phyloP scores from a whole-genome alignment of 2,797 vertebrate species.

The Novumbra hubbsi region DNA sequence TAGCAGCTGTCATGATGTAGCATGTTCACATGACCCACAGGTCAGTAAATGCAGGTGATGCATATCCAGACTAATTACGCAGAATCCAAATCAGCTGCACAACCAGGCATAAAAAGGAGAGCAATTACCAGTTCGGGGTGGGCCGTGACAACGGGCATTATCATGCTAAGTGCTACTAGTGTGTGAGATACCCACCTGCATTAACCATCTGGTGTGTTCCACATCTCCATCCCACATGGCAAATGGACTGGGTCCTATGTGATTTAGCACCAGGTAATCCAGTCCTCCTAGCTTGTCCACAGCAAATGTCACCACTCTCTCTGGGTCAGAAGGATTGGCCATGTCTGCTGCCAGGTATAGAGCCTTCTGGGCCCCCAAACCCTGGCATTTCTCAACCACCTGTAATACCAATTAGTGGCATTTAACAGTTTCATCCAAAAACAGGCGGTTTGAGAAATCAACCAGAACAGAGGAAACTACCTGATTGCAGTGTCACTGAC shows the following conservation, averaged over 20 bases:
- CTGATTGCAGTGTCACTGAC: slow-evolving; percentile 48
- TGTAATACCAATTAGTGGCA: slow-evolving; percentile 32
- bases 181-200: slow-evolving; percentile 73
- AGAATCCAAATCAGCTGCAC: no score
- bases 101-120: no score
- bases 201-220: slow-evolving; percentile 74
- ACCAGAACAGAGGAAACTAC: neutral
- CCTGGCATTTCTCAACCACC: slow-evolving; percentile 81
- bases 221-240: slow-evolving; percentile 76
- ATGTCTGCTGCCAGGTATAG: slow-evolving; percentile 82
- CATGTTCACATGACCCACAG: no score
- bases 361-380: slow-evolving; percentile 79
- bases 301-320: slow-evolving; percentile 78
- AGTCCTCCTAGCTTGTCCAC: slow-evolving; percentile 80
- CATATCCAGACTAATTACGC: no score
- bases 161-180: neutral
- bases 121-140: no score
- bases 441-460: neutral
- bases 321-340: slow-evolving; percentile 71
- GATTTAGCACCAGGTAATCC: slow-evolving; percentile 86
- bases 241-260: slow-evolving; percentile 76
- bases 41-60: no score
- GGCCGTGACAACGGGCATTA: no score
- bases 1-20: no score
- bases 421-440: neutral